Evolutionary conservation across 2,113 vertebrate species (phyloP).

Genomic region (Ia io): DNA sequence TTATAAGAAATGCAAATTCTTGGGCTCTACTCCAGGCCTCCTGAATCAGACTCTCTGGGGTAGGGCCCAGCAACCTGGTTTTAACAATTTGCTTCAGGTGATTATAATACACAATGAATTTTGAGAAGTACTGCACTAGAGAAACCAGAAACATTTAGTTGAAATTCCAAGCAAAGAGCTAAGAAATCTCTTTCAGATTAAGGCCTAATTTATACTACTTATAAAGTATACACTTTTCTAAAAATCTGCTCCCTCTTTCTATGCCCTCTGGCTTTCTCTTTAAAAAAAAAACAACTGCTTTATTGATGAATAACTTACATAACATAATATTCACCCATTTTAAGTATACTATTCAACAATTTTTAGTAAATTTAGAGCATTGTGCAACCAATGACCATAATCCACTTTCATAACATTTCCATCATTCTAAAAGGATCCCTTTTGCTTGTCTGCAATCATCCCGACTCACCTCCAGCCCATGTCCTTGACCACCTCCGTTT

Average conservation of each 20-base stretch:
- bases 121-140: neutral
- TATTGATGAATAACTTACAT: conserved; percentile 5
- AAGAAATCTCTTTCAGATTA: conserved; percentile 8
- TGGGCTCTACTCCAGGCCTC: neutral
- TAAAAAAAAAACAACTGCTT: neutral
- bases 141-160: neutral
- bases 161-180: conserved; percentile 26
- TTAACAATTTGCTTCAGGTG: neutral
- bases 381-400: neutral
- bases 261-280: neutral
- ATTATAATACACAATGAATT: neutral
- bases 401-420: neutral
- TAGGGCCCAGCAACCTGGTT: neutral
- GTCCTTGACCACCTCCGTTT: neutral
- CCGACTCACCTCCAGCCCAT: neutral
- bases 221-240: neutral
- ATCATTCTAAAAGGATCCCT: neutral
- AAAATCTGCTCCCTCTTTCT: neutral
- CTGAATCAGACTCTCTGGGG: neutral
- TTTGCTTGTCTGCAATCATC: neutral
- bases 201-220: neutral
- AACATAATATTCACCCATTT: neutral
- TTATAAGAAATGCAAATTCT: neutral
- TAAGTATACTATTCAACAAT: neutral
- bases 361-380: neutral